phyloP scores from a whole-genome alignment of 2,888 invertebrate species.

The Mimas tiliae region DNA sequence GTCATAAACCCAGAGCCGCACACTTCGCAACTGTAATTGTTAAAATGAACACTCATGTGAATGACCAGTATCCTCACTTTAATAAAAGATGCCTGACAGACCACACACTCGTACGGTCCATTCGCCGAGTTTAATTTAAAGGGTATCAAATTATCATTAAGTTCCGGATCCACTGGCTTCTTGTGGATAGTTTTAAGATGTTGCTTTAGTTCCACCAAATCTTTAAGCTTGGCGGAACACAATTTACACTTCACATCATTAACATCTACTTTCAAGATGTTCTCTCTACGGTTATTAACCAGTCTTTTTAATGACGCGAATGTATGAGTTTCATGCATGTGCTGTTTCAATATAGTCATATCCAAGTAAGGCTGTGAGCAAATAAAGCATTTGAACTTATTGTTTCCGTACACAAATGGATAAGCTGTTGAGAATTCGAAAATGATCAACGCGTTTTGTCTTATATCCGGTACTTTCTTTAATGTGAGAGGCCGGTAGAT shows the following conservation, averaged over 20 bases:
- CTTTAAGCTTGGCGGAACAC: slow-evolving; percentile 54
- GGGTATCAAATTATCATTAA: slow-evolving; percentile 77
- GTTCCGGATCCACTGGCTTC: slow-evolving; percentile 65
- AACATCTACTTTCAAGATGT: slow-evolving; percentile 73
- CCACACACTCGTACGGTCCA: slow-evolving; percentile 67
- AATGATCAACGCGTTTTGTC: slow-evolving; percentile 70
- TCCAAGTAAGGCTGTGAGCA: slow-evolving; percentile 74
- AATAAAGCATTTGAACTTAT: slow-evolving; percentile 77
- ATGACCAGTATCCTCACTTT: slow-evolving; percentile 75
- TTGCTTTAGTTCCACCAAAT: slow-evolving; percentile 60
- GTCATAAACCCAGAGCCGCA: slow-evolving; percentile 80
- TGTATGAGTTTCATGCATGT: slow-evolving; percentile 66
- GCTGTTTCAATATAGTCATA: slow-evolving; percentile 58
- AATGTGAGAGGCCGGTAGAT: slow-evolving; percentile 35
- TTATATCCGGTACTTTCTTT: slow-evolving; percentile 57
- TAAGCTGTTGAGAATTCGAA: slow-evolving; percentile 77
- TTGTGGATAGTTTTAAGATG: slow-evolving; percentile 68
- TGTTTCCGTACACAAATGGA: slow-evolving; percentile 76
- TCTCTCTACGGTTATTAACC: slow-evolving; percentile 71
- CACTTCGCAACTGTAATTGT: slow-evolving; percentile 77
- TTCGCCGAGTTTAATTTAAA: slow-evolving; percentile 63
- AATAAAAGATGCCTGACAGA: slow-evolving; percentile 70
- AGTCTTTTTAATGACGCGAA: slow-evolving; percentile 68
- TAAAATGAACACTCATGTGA: slow-evolving; percentile 80
- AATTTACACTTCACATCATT: slow-evolving; percentile 69